Conservation (phyloP, 2,797 vertebrate species). For the Aphelocoma californica region DNA sequence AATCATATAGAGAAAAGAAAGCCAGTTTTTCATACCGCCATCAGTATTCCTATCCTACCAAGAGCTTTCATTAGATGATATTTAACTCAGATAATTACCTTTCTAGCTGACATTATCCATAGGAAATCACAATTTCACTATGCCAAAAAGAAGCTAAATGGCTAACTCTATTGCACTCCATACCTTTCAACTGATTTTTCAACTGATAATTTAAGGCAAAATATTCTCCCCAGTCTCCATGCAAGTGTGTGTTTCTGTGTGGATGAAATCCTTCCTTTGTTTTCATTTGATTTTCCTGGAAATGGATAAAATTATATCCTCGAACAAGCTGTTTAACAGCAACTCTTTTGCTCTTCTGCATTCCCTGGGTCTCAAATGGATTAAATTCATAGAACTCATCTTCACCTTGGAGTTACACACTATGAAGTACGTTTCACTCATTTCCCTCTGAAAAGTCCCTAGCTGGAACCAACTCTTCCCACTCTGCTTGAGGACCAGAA, state of each 20-base stretch:
- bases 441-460: neutral
- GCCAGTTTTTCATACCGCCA: neutral
- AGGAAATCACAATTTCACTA: slow-evolving; percentile 19
- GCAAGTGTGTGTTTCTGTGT: neutral
- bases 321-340: neutral
- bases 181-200: neutral
- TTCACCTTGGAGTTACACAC: neutral
- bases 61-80: neutral
- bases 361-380: neutral
- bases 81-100: slow-evolving; percentile 21
- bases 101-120: neutral
- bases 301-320: neutral
- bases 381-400: neutral
- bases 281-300: neutral
- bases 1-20: neutral
- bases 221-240: neutral
- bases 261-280: neutral
- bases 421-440: neutral
- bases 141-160: slow-evolving; percentile 3
- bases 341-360: neutral
- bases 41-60: neutral
- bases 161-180: neutral
- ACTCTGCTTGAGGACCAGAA: neutral
- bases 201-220: neutral
- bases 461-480: no score